phyloP scores from a whole-genome alignment of 2,888 invertebrate species.

The Mylabris sibirica region DNA sequence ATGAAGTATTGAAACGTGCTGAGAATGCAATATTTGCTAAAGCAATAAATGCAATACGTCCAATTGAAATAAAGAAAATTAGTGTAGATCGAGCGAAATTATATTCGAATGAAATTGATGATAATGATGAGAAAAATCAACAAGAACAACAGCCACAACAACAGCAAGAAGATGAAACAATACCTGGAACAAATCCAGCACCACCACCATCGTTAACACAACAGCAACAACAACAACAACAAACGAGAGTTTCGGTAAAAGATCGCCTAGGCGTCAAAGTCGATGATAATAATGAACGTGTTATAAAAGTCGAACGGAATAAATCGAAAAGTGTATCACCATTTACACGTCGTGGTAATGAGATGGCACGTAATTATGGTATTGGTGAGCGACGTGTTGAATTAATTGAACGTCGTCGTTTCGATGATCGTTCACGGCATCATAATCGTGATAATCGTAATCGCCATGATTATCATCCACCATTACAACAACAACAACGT shows the following conservation, averaged over 20 bases:
- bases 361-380: conserved; percentile 56
- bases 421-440: conserved; percentile 50
- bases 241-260: conserved; percentile 76
- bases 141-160: conserved; percentile 32
- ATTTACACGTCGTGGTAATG: conserved; percentile 59
- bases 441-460: conserved; percentile 52
- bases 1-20: conserved; percentile 87
- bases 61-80: conserved; percentile 79
- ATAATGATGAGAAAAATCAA: conserved; percentile 39
- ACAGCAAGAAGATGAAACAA: conserved; percentile 4
- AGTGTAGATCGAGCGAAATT: conserved; percentile 73
- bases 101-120: conserved; percentile 64
- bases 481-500: conserved; percentile 19
- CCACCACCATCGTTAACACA: conserved; percentile 43
- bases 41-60: conserved; percentile 81
- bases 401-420: conserved; percentile 49
- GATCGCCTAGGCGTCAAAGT: conserved; percentile 82
- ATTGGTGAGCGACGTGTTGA: conserved; percentile 57
- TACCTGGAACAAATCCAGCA: conserved; percentile 50
- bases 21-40: conserved; percentile 93
- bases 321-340: conserved; percentile 63
- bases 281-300: conserved; percentile 67
- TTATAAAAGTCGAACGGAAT: conserved; percentile 63
- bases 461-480: conserved; percentile 50
- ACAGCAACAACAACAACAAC: conserved; percentile 26